phyloP scores from a whole-genome alignment of 92 coral and sea anemone species.

The Parazoanthus atlanticus region DNA sequence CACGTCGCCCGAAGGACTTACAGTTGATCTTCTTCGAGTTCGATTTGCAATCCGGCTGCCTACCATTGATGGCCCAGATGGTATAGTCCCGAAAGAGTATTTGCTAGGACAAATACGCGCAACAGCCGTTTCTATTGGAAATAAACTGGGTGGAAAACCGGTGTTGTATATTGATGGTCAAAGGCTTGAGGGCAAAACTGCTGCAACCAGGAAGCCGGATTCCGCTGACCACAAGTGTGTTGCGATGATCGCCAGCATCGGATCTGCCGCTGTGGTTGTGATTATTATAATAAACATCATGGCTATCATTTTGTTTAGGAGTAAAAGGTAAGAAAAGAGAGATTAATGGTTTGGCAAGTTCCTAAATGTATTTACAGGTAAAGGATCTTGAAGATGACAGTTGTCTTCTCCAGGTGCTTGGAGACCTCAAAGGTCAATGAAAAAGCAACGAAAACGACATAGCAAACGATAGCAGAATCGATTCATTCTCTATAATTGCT shows the following conservation, averaged over 20 bases:
- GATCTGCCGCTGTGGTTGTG: conserved; percentile 9
- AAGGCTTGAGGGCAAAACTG: not conserved
- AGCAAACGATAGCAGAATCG: too few relatives aligned
- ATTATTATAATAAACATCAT: not conserved
- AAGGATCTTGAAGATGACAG: too few relatives aligned
- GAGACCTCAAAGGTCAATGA: too few relatives aligned
- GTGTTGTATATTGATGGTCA: conserved; percentile 26
- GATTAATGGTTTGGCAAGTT: too few relatives aligned
- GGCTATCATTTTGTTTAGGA: conserved; percentile 1
- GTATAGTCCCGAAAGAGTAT: not conserved
- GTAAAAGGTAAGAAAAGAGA: not conserved
- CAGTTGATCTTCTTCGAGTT: conserved; percentile 31
- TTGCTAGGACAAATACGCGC: not conserved
- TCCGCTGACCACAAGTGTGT: not conserved
- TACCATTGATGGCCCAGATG: not conserved
- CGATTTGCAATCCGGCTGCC: not conserved
- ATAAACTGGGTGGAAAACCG: not conserved
- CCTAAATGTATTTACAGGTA: too few relatives aligned
- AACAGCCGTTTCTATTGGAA: not conserved
- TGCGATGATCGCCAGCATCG: conserved; percentile 1
- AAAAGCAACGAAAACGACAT: too few relatives aligned
- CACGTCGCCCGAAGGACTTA: not conserved
- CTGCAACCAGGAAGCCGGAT: not conserved
- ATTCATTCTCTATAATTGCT: too few relatives aligned
- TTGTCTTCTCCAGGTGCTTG: too few relatives aligned